These are phyloP conservation scores for Carassius gibelio DNA, from an alignment of 2,113 vertebrate genomes.

Conservation along the genomic window DNA sequence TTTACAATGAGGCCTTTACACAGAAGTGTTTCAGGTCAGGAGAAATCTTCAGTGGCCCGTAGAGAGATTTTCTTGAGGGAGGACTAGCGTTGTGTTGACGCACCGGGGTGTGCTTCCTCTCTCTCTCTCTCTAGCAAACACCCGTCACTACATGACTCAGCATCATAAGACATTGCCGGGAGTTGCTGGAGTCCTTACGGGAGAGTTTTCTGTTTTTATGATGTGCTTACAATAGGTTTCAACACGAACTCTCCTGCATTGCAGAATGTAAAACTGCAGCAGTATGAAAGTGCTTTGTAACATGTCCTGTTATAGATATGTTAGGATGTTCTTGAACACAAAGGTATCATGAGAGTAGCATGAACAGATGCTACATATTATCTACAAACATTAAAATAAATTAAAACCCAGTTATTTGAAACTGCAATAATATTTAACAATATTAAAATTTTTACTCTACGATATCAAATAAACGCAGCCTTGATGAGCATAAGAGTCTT, in stretches of 20 bases:
- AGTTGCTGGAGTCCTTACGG: background rate
- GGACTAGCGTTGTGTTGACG: slow-evolving; percentile 24
- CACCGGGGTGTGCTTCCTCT: slow-evolving; percentile 27
- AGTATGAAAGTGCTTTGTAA: background rate
- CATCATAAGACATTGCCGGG: slow-evolving; percentile 35
- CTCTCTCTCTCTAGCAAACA: slow-evolving; percentile 10
- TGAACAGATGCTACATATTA: too few relatives aligned
- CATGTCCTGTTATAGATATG: background rate
- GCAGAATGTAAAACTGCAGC: background rate
- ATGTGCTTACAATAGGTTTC: background rate
- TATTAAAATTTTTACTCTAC: too few relatives aligned
- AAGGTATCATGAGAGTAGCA: background rate
- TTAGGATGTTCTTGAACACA: background rate
- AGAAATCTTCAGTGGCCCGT: slow-evolving; percentile 31
- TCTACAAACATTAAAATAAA: too few relatives aligned
- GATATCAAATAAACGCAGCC: too few relatives aligned
- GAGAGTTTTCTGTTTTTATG: background rate
- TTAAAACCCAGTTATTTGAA: too few relatives aligned
- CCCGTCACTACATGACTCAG: slow-evolving; percentile 52
- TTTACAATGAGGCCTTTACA: slow-evolving; percentile 20
- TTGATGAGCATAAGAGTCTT: too few relatives aligned
- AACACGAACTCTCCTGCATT: background rate
- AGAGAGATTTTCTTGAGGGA: slow-evolving; percentile 32
- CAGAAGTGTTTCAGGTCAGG: slow-evolving; percentile 4
- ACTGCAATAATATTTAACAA: too few relatives aligned